Evolutionary conservation across 2,113 vertebrate species (phyloP).

Genomic region (Eretmodus cyanostictus): DNA sequence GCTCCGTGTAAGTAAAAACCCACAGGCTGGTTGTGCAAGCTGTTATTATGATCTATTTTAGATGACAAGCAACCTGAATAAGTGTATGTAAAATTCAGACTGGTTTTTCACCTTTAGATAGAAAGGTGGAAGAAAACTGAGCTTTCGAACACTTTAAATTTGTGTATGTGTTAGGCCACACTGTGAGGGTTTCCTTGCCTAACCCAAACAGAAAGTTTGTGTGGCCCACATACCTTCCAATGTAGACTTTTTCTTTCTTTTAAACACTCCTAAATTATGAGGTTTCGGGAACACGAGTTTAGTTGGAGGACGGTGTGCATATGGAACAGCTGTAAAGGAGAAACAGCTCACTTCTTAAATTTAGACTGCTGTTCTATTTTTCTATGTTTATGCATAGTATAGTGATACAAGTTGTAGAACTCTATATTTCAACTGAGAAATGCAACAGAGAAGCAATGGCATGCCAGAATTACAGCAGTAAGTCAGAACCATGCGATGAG

Average conservation of each 20-base stretch:
- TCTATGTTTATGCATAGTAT: background rate
- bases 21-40: background rate
- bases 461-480: background rate
- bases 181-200: background rate
- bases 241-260: background rate
- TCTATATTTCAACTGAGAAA: background rate
- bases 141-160: background rate
- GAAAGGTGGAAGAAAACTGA: fast-evolving
- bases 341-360: background rate
- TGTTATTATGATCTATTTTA: background rate
- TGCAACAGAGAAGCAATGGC: background rate
- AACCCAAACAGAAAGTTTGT: background rate
- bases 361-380: background rate
- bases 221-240: background rate
- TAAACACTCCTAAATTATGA: background rate
- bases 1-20: fast-evolving
- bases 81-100: background rate
- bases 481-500: background rate
- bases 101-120: background rate
- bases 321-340: background rate
- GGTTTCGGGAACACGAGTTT: background rate
- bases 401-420: background rate
- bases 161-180: background rate
- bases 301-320: background rate
- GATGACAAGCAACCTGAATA: background rate